A percentile compares a stretch with the other conserved stretches of the same genome.
Evolutionary conservation across 2,888 invertebrate species (phyloP).

Genomic region (Noctua janthina): DNA sequence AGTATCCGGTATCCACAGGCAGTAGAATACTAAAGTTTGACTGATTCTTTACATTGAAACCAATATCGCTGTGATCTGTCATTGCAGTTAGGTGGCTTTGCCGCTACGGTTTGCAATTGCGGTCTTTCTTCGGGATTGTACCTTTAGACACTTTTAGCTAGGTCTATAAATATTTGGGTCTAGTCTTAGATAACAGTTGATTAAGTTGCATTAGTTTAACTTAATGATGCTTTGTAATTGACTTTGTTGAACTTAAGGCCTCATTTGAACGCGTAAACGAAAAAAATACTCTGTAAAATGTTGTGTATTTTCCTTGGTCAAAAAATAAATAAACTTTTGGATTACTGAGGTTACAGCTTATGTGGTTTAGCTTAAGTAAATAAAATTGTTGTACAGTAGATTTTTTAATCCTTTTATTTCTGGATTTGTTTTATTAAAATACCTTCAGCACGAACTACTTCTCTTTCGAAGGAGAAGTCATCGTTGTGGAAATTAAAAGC

Average conservation of each 20-base stretch:
- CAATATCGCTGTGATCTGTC: not conserved
- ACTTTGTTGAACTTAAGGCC: conserved; percentile 17
- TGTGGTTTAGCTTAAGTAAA: not conserved
- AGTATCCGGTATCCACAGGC: not conserved
- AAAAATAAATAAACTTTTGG: not conserved
- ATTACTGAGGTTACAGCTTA: not conserved
- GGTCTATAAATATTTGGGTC: conserved; percentile 35
- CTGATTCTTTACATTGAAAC: not conserved
- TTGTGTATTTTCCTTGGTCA: not conserved
- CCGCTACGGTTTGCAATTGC: not conserved
- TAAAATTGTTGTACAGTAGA: not conserved
- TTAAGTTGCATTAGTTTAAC: conserved; percentile 42
- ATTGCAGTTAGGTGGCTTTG: not conserved
- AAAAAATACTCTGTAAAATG: not conserved
- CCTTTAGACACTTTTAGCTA: conserved; percentile 23
- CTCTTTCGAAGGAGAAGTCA: not conserved
- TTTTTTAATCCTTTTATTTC: not conserved
- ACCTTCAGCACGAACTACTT: not conserved
- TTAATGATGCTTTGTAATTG: conserved; percentile 53
- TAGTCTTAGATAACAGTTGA: conserved; percentile 42
- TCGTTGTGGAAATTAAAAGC: not conserved
- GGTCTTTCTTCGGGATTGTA: not conserved
- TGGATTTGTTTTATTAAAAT: not conserved
- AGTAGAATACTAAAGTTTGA: not conserved
- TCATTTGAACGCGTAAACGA: conserved; percentile 12